Evolutionary conservation across 1,140 invertebrate species (phyloP), one percentile per base, ranked within the genome.

Genomic region (Pantala flavescens): DNA sequence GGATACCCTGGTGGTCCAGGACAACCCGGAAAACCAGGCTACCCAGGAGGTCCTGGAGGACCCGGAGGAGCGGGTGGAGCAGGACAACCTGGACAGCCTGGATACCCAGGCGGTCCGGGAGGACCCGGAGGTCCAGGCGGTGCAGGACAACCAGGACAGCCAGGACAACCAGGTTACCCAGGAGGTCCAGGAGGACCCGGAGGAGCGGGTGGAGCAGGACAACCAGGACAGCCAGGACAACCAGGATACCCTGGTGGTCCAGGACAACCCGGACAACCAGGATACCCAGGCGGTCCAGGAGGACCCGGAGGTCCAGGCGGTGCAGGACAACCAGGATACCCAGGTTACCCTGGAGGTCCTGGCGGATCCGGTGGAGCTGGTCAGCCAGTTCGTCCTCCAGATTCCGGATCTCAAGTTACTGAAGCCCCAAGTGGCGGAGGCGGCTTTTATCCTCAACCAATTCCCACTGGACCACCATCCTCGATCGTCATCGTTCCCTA

Each of bases 381-480:
- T 73, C 73, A 75, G 74, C 74, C 74, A 75, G 77, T 75, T 43
- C 77, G 78, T 63, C 23, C 76, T 43, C 77, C 78, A 71, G 77
- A 79, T 12, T 28, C 75, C 16, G 80, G 81, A 74, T 77, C 78
- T 71, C 76, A 74, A 76, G 82, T 82, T 42, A 75, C 76, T 10
- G 78, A 76, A 0, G 81, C 81, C 74, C 76, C 78, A 76, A 42
- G 77, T 24, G 82, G 82, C 74, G 79, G 79, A 7, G 78, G 77
- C 12, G 49, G 49, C 5, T 63, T 63, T 63, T 63, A 63, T 14
- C 49, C 49, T 19, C 49, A 63, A 14, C 49, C 49, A 16, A 63
- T 63, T 63, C 49, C 49, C 3, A 63, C 49, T 63, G 49, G 49
- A 19, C 49, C 49, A 7, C 49, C 49, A 21, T 63, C 49, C 12